Evolutionary conservation across 2,888 invertebrate genomes (phyloP).

Genomic region (Agrochola circellaris): DNA sequence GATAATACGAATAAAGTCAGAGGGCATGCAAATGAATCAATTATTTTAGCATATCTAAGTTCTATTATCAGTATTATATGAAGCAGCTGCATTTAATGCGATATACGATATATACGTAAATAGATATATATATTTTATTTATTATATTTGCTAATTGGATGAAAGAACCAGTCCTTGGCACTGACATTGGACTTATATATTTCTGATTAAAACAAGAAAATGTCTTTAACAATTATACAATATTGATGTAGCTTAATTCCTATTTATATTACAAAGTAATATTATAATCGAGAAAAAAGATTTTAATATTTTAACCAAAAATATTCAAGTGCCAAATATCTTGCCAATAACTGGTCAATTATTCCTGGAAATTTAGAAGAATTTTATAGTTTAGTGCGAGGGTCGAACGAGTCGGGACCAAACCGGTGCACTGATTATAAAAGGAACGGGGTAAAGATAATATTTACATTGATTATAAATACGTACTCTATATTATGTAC

Average conservation of each 20-base stretch:
- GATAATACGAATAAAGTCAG: conserved; percentile 59
- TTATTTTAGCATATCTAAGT: conserved; percentile 87
- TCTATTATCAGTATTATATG: conserved; percentile 80
- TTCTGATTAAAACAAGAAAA: conserved; percentile 55
- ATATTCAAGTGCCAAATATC: conserved; percentile 61
- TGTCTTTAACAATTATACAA: conserved; percentile 47
- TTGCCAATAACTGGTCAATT: conserved; percentile 41
- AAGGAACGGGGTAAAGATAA: conserved; percentile 78
- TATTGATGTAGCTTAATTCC: conserved; percentile 56
- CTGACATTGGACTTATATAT: conserved; percentile 62
- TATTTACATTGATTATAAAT: conserved; percentile 69
- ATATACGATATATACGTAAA: conserved; percentile 85
- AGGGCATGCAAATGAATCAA: conserved; percentile 75
- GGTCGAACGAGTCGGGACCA: conserved; percentile 83
- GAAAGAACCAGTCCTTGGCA: conserved; percentile 35
- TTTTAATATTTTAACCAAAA: conserved; percentile 53
- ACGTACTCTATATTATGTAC: conserved; percentile 57
- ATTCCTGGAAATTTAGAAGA: conserved; percentile 34
- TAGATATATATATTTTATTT: conserved; percentile 76
- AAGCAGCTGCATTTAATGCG: conserved; percentile 83
- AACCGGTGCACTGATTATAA: conserved; percentile 86
- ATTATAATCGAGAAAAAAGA: conserved; percentile 36
- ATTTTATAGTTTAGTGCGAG: conserved; percentile 47
- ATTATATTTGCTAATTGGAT: conserved; percentile 64
- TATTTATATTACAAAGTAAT: conserved; percentile 59